Evolutionary conservation across 2,797 vertebrate species (phyloP).

Genomic region (Anguilla megastoma): DNA sequence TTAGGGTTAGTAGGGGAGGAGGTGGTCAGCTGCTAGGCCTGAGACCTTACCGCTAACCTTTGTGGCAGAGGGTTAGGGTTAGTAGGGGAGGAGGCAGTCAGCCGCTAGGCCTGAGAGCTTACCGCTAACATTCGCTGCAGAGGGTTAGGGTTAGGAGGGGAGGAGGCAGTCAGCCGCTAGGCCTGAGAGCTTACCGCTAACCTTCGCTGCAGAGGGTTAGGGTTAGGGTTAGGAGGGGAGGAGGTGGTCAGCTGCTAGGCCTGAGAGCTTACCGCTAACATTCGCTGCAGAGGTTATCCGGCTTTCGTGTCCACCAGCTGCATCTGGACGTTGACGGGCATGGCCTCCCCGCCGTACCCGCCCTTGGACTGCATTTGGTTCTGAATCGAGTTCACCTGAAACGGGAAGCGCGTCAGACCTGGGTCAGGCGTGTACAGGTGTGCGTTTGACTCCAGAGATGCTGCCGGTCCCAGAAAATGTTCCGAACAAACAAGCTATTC

Average conservation of each 20-base stretch:
- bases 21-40: too few species aligned
- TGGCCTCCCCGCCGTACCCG: constrained; percentile 75
- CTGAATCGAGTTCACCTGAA: constrained; percentile 84
- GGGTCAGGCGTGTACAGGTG: not conserved
- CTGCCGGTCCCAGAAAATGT: not conserved
- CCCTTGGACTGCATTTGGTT: constrained; percentile 90
- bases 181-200: too few species aligned
- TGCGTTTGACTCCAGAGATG: not conserved
- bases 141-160: too few species aligned
- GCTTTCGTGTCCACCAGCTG: constrained; percentile 86
- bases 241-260: not conserved
- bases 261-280: constrained; percentile 55
- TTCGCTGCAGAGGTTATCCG: constrained; percentile 68
- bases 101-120: too few species aligned
- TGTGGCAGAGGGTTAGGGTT: too few species aligned
- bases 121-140: too few species aligned
- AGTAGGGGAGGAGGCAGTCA: not conserved
- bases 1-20: too few species aligned
- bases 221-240: not conserved
- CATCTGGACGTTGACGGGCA: constrained; percentile 80
- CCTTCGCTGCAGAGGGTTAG: too few species aligned
- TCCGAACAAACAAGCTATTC: too few species aligned
- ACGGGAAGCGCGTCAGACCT: not conserved
- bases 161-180: too few species aligned
- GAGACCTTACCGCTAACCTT: too few species aligned